These are phyloP conservation scores for Cinclus mexicanus DNA, from an alignment of 2,113 vertebrate species.

Conservation along the genomic window DNA sequence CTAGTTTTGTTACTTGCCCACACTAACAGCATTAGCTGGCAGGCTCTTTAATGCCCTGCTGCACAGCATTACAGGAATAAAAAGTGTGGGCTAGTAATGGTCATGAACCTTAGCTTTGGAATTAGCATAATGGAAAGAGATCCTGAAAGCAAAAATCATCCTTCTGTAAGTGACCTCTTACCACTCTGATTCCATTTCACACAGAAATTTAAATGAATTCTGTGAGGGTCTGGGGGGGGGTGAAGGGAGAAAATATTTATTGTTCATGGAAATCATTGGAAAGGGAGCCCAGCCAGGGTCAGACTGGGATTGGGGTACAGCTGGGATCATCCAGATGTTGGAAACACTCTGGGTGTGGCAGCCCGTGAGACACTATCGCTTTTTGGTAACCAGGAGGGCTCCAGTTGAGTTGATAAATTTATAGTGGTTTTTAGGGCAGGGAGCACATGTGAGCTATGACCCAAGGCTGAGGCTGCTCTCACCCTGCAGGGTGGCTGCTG, in stretches of 20 bases:
- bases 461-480: neutral
- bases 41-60: conserved; percentile 11
- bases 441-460: neutral
- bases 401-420: neutral
- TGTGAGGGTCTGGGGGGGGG: neutral
- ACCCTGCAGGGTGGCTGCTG: neutral
- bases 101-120: neutral
- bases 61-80: conserved; percentile 29
- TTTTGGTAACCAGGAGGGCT: neutral
- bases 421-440: neutral
- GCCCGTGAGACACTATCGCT: neutral
- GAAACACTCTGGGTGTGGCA: conserved; percentile 1
- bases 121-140: conserved; percentile 67
- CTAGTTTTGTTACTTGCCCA: neutral
- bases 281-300: conserved; percentile 5
- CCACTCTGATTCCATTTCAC: conserved; percentile 47
- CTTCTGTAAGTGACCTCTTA: conserved; percentile 71
- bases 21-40: neutral
- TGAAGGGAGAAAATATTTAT: conserved; percentile 8
- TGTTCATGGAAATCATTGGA: neutral
- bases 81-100: conserved; percentile 34
- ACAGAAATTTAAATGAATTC: conserved; percentile 59
- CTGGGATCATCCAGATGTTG: conserved; percentile 8
- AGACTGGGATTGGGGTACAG: conserved; percentile 18
- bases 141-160: conserved; percentile 50